phyloP scores from a whole-genome alignment of 2,888 invertebrate genomes.

The Rhopalosiphum nymphaeae region DNA sequence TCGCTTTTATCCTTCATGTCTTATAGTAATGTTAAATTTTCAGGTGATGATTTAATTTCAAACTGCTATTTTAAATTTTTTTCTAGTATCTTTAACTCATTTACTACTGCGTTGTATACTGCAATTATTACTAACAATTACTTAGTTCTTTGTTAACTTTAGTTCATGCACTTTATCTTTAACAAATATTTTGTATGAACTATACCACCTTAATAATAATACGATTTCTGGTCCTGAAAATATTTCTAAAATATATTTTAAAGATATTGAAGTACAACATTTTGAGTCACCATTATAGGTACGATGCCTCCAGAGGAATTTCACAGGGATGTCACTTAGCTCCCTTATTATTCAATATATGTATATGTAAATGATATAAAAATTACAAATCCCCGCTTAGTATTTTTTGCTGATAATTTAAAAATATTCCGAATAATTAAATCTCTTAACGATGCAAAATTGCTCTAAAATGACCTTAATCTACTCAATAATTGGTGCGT shows the following conservation, averaged over 20 bases:
- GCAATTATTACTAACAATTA: not conserved
- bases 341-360: not conserved
- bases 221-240: not conserved
- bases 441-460: not conserved
- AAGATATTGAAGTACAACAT: not conserved
- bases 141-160: not conserved
- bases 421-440: not conserved
- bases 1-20: not conserved
- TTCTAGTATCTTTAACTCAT: not conserved
- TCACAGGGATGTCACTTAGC: not conserved
- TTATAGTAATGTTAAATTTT: not conserved
- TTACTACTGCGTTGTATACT: not conserved
- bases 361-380: conserved; percentile 11
- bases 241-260: not conserved
- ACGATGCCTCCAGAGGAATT: not conserved
- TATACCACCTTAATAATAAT: not conserved
- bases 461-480: not conserved
- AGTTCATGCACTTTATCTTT: not conserved
- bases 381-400: not conserved
- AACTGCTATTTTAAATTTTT: not conserved
- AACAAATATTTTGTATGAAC: not conserved
- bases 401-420: not conserved
- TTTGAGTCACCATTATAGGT: not conserved
- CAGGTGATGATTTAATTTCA: not conserved
- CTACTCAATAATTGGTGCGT: not conserved